These are phyloP conservation scores for Lytechinus variegatus DNA, from an alignment of 35 echinoderm and acorn worm genomes.

Conservation along the genomic window DNA sequence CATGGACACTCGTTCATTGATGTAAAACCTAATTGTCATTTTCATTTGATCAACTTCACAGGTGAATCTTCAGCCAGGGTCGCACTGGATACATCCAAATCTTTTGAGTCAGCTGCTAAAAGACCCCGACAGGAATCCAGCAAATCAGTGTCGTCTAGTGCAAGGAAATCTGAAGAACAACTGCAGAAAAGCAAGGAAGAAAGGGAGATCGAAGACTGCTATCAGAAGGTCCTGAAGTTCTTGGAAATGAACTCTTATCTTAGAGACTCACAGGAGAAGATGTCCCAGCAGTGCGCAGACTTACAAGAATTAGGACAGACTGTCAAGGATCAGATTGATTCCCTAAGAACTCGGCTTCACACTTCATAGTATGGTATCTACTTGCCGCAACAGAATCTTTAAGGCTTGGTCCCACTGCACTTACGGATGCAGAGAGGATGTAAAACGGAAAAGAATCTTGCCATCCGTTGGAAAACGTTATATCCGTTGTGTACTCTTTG, in stretches of 20 bases:
- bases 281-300: constrained; percentile 51
- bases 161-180: not conserved
- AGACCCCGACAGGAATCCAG: not conserved
- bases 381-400: too few species aligned
- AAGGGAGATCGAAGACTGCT: constrained; percentile 55
- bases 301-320: constrained; percentile 59
- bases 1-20: too few species aligned
- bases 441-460: too few species aligned
- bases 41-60: not conserved
- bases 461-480: too few species aligned
- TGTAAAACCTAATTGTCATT: too few species aligned
- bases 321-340: constrained; percentile 57
- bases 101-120: not conserved
- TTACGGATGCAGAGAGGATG: too few species aligned
- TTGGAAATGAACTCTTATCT: constrained; percentile 57
- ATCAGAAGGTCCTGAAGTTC: constrained; percentile 49
- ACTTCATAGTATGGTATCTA: not conserved
- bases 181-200: not conserved
- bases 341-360: constrained; percentile 49
- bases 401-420: too few species aligned
- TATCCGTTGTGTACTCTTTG: too few species aligned
- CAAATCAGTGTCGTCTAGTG: not conserved
- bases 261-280: constrained; percentile 56
- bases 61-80: constrained; percentile 1
- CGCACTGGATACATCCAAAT: constrained; percentile 1